These are phyloP conservation scores for Osmoderma eremita DNA, from an alignment of 2,888 invertebrate species.

Conservation along the genomic window DNA sequence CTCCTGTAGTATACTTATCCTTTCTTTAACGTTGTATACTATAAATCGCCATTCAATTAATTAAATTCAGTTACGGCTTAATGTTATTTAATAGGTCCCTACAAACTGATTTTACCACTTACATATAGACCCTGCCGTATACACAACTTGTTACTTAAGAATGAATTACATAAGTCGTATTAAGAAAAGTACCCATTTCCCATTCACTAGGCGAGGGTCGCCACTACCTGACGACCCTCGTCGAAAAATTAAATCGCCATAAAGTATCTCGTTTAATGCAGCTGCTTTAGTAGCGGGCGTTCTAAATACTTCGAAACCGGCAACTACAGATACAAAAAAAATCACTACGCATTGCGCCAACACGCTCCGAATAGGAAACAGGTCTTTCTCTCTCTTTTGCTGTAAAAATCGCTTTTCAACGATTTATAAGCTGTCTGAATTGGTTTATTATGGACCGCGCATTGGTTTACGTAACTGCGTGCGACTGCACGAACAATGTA, in stretches of 20 bases:
- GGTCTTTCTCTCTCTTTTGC: slow-evolving; percentile 29
- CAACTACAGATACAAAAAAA: slow-evolving; percentile 28
- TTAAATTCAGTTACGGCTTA: slow-evolving; percentile 1
- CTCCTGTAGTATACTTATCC: neutral
- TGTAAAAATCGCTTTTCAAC: slow-evolving; percentile 34
- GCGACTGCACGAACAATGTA: slow-evolving; percentile 16
- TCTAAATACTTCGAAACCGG: slow-evolving; percentile 35
- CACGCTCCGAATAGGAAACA: slow-evolving; percentile 37
- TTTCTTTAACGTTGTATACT: neutral
- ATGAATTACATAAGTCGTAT: slow-evolving; percentile 32
- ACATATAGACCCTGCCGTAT: neutral
- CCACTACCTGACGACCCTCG: slow-evolving; percentile 40
- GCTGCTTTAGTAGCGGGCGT: slow-evolving; percentile 28
- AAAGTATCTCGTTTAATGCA: slow-evolving; percentile 29
- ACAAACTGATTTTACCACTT: neutral
- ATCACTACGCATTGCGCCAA: slow-evolving; percentile 25
- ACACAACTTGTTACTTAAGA: slow-evolving; percentile 16
- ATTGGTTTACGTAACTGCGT: slow-evolving; percentile 34
- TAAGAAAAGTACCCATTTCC: slow-evolving; percentile 23
- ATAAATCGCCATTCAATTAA: slow-evolving; percentile 27
- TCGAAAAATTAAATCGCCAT: slow-evolving; percentile 42
- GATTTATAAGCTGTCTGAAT: slow-evolving; percentile 41
- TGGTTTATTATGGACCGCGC: slow-evolving; percentile 33
- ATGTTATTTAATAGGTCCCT: slow-evolving; percentile 11
- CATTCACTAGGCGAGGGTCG: too few species aligned